Evolutionary conservation across 2,888 invertebrate species (phyloP), one percentile per base, ranked within the genome.

Genomic region (Habroteleia sp.): DNA sequence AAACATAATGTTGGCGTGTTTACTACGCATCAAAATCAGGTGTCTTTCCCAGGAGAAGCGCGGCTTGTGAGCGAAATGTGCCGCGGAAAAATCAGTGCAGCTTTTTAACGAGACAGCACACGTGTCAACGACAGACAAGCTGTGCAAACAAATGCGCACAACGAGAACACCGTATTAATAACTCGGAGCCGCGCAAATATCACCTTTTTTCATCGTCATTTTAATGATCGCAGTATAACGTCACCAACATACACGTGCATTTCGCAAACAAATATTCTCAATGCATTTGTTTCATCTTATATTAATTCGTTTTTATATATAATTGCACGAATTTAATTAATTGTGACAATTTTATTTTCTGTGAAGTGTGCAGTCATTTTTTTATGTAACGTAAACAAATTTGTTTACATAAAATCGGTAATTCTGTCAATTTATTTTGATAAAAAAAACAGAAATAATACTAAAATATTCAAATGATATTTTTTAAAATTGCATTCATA

Each of bases 51-150:
- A 35, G 46, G 33, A 35, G 16, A 31, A 6, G 1, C 33, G 31
- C 10, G 17, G n/a, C 23, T 35, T 13, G 44, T n/a, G 58, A 29
- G 62, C 63, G 27, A 54, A 29, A 46, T 31, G 54, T 37, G 25
- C 52, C 52, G 63, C 29, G 39, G 50, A 56, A 13, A 58, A 72
- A 63, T 73, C 65, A 46, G 50, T 37, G 58, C 42, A 44, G 58
- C 29, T 35, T 48, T 65, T 63, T 72, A 56, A 65, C 58, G 58
- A 65, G 44, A 65, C 58, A 46, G 42, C 48, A 65, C 73, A 73
- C 73, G 73, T 73, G 73, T 73, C 73, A 66, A 66, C 73, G 60
- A 44, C 73, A 73, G 73, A 54, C 74, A 66, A 68, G 74, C 74
- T 66, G 60, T 58, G 13, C 60, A 74, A 74, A 66, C 54, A 58